Conservation (phyloP, 2,797 vertebrate genomes). For the Propithecus deckenii region DNA sequence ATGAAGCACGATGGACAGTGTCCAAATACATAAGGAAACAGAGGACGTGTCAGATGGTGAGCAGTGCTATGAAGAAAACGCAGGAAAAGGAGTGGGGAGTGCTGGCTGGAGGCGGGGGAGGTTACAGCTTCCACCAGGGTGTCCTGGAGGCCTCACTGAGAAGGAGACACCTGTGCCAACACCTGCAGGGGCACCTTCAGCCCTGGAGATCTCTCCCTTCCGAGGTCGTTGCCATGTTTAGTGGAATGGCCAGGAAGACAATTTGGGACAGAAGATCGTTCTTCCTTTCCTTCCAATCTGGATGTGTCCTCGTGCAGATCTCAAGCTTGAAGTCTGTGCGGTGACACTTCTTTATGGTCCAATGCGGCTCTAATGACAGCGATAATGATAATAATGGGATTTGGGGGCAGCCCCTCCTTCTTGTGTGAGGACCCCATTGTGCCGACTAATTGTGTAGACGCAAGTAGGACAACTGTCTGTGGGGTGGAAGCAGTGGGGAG, state of each 20-base stretch:
- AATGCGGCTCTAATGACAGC: slow-evolving; percentile 29
- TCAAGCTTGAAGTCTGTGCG: neutral
- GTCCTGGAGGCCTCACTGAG: neutral
- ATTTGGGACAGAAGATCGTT: rapidly evolving
- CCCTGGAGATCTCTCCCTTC: neutral
- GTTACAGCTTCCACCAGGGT: neutral
- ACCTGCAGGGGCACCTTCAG: neutral
- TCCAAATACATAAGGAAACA: neutral
- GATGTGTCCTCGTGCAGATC: neutral
- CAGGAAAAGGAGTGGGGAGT: neutral
- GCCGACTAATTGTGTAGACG: slow-evolving; percentile 52
- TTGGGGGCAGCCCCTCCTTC: neutral
- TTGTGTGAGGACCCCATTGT: slow-evolving; percentile 57
- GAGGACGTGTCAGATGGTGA: neutral
- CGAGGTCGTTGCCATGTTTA: neutral
- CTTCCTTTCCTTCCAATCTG: neutral
- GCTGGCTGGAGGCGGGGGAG: neutral
- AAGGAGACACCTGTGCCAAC: neutral
- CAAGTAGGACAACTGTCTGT: slow-evolving; percentile 70
- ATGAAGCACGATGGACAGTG: neutral
- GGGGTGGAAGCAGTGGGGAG: slow-evolving; percentile 48
- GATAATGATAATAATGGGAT: slow-evolving; percentile 41
- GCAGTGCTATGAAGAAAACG: neutral
- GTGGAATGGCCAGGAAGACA: neutral
- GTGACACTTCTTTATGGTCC: slow-evolving; percentile 51